These are phyloP conservation scores for Priocnemis perturbator DNA, from an alignment of 2,888 invertebrate genomes.

Conservation along the genomic window DNA sequence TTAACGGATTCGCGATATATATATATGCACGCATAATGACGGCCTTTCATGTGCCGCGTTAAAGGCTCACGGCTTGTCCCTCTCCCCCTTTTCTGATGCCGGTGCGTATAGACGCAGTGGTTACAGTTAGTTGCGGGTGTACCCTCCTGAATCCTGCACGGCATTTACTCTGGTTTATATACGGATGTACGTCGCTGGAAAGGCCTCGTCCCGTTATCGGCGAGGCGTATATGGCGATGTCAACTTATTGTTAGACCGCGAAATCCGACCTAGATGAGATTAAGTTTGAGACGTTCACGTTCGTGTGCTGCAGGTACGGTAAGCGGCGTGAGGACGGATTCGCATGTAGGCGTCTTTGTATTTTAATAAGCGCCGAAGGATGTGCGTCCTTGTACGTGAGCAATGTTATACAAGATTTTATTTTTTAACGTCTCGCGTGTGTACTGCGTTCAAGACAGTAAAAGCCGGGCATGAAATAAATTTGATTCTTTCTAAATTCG, in stretches of 20 bases:
- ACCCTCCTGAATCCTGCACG: slow-evolving; percentile 32
- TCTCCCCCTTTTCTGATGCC: background rate
- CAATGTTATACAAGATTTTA: too few species aligned
- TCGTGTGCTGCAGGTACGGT: slow-evolving; percentile 3
- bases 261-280: background rate
- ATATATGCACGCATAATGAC: slow-evolving; percentile 29
- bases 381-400: too few species aligned
- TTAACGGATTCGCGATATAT: slow-evolving; percentile 34
- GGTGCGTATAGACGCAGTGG: slow-evolving; percentile 22
- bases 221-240: slow-evolving; percentile 14
- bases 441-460: too few species aligned
- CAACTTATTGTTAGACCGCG: background rate
- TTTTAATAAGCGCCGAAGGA: too few species aligned
- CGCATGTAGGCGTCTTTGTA: too few species aligned
- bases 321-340: too few species aligned
- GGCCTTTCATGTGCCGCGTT: slow-evolving; percentile 23
- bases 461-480: too few species aligned
- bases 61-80: slow-evolving; percentile 29
- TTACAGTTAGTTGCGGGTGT: slow-evolving; percentile 53
- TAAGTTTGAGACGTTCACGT: background rate
- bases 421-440: too few species aligned
- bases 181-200: slow-evolving; percentile 33
- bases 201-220: slow-evolving; percentile 42
- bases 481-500: too few species aligned
- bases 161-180: slow-evolving; percentile 46